Percentiles rank a stretch among this genome's conserved stretches.
phyloP scores from a whole-genome alignment of 1,140 invertebrate species.

The Rhyacophila brunnea region DNA sequence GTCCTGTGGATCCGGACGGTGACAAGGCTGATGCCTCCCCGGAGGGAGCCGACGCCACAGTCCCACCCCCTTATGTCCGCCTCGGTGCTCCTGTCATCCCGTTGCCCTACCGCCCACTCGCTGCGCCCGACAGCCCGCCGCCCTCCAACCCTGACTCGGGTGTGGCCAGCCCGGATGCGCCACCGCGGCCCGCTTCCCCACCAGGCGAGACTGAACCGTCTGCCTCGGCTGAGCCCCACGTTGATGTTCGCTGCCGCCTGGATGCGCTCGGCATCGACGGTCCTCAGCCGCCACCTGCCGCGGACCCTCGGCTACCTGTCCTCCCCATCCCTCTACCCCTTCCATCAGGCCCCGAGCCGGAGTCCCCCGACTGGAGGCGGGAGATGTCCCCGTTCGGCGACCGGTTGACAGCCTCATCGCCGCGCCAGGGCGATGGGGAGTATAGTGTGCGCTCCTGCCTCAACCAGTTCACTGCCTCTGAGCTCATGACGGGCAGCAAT shows the following conservation, averaged over 20 bases:
- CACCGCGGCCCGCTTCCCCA: too few relatives aligned
- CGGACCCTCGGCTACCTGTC: background rate
- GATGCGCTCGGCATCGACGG: constrained; percentile 27
- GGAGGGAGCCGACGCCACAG: constrained; percentile 50
- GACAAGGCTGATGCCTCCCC: constrained; percentile 57
- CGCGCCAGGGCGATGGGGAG: constrained; percentile 75
- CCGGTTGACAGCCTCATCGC: constrained; percentile 53
- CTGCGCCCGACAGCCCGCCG: constrained; percentile 41
- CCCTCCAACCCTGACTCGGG: constrained; percentile 55
- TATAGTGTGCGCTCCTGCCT: constrained; percentile 85
- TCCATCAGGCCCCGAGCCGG: constrained; percentile 9
- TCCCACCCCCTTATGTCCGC: constrained; percentile 35
- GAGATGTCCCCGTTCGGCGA: constrained; percentile 36
- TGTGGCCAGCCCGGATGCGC: constrained; percentile 53
- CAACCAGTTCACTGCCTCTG: constrained; percentile 86
- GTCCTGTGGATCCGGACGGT: constrained; percentile 51
- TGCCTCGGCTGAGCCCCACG: constrained; percentile 57
- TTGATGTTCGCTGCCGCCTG: constrained; percentile 52
- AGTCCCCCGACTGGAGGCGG: constrained; percentile 21
- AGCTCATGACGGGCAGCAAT: constrained; percentile 86
- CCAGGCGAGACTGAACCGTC: constrained; percentile 40
- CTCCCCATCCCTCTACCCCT: background rate
- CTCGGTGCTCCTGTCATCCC: constrained; percentile 41
- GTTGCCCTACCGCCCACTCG: constrained; percentile 46
- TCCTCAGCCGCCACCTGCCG: background rate